phyloP scores from a whole-genome alignment of 2,797 vertebrate genomes.

The Mustela erminea region DNA sequence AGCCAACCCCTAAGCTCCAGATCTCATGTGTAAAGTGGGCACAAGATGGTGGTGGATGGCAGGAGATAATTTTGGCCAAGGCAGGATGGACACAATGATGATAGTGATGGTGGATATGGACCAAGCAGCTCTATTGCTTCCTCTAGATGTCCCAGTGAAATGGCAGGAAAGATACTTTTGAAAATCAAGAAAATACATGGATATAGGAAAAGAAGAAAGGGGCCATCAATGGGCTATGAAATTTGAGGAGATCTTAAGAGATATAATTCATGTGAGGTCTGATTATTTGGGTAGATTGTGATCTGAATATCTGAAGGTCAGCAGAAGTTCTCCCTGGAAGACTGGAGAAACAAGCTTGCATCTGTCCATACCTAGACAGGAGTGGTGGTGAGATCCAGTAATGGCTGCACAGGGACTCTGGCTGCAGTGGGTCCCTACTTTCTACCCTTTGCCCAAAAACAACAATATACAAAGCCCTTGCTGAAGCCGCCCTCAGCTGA shows the following conservation, averaged over 20 bases:
- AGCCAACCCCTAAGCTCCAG: fast-evolving
- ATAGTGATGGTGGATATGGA: fast-evolving
- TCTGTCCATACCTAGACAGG: neutral
- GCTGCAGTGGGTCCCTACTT: fast-evolving
- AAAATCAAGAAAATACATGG: neutral
- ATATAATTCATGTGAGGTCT: neutral
- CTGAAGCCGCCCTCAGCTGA: neutral
- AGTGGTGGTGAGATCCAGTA: fast-evolving
- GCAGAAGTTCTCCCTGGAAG: too few species aligned
- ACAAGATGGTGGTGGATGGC: too few species aligned
- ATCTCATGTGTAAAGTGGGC: neutral
- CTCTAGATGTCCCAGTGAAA: neutral
- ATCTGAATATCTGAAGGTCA: neutral
- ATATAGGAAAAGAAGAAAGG: neutral
- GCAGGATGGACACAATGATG: neutral
- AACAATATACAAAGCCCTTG: neutral
- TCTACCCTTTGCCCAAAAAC: neutral
- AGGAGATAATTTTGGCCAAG: neutral
- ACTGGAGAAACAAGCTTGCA: neutral
- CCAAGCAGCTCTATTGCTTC: neutral
- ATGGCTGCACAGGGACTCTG: fast-evolving
- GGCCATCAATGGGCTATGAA: neutral
- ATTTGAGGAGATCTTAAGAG: neutral
- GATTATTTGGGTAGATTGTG: neutral
- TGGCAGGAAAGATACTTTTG: neutral